A percentile compares a stretch with the other conserved stretches of the same genome.
phyloP scores from a whole-genome alignment of 2,113 vertebrate species.

The Nothobranchius kuhntae region DNA sequence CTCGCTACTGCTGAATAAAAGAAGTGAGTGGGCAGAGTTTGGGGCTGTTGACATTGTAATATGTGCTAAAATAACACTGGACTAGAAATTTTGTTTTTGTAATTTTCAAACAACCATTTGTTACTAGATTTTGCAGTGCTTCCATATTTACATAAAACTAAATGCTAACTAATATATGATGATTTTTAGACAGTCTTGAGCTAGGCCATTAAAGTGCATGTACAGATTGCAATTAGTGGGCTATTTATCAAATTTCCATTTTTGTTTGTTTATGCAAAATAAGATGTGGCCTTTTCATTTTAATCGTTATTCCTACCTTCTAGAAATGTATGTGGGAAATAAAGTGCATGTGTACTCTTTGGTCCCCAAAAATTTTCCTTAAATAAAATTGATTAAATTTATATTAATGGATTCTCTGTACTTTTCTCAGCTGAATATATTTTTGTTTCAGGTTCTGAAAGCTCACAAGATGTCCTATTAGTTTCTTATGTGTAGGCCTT shows the following conservation, averaged over 20 bases:
- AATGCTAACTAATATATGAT: background rate
- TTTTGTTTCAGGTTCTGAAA: background rate
- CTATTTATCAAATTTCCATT: background rate
- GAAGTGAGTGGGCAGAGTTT: constrained; percentile 1
- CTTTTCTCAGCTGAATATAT: background rate
- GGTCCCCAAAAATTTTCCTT: constrained; percentile 49
- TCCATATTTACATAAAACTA: background rate
- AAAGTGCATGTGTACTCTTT: constrained; percentile 55
- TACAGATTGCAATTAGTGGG: background rate
- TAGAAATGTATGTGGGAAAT: constrained; percentile 46
- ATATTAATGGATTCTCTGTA: constrained; percentile 1
- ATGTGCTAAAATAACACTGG: constrained; percentile 37
- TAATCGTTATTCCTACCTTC: constrained; percentile 12
- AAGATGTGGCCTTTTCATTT: constrained; percentile 17
- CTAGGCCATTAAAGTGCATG: background rate
- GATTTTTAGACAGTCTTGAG: constrained; percentile 4
- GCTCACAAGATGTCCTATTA: too few species aligned
- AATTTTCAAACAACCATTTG: background rate
- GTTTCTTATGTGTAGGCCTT: too few species aligned
- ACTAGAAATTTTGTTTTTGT: constrained; percentile 14
- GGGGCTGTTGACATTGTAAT: constrained; percentile 22
- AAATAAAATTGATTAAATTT: constrained; percentile 61
- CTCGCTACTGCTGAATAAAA: constrained; percentile 22
- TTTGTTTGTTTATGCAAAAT: background rate
- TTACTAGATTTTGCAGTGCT: background rate